A percentile compares a stretch with the other conserved stretches of the same genome.
These are phyloP conservation scores for Cheilosia scutellata DNA, from an alignment of 2,888 invertebrate species.

Conservation along the genomic window DNA sequence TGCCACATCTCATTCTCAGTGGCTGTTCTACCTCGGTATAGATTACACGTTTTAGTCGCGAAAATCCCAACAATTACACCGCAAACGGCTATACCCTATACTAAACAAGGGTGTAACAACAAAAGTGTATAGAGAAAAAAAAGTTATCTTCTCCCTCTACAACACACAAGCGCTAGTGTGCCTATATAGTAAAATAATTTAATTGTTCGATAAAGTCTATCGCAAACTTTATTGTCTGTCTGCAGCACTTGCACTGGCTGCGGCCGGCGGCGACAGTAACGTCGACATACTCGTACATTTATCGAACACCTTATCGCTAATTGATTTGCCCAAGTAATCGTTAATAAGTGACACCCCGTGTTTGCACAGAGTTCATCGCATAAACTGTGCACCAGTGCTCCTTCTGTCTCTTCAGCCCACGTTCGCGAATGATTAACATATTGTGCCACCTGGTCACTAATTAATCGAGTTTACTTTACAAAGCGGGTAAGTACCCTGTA, in stretches of 20 bases:
- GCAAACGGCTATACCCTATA: not conserved
- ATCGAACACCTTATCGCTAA: conserved; percentile 70
- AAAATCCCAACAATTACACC: not conserved
- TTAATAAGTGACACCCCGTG: conserved; percentile 70
- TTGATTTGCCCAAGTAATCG: conserved; percentile 70
- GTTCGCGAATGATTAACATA: conserved; percentile 69
- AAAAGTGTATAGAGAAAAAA: conserved; percentile 61
- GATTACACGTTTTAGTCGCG: conserved; percentile 24
- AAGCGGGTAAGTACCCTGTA: conserved; percentile 49
- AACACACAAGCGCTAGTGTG: conserved; percentile 2
- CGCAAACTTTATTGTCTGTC: conserved; percentile 40
- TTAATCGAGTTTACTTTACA: conserved; percentile 38
- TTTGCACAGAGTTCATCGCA: conserved; percentile 59
- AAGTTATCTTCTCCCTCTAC: not conserved
- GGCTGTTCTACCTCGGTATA: conserved; percentile 38
- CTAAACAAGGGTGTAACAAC: conserved; percentile 36
- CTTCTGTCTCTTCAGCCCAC: conserved; percentile 10
- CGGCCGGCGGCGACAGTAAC: conserved; percentile 10
- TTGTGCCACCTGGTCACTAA: conserved; percentile 63
- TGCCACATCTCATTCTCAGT: conserved; percentile 61
- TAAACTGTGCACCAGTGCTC: conserved; percentile 16
- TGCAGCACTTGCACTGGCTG: conserved; percentile 23
- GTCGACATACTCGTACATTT: conserved; percentile 25
- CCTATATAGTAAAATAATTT: conserved; percentile 31
- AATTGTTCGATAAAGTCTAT: conserved; percentile 50